Evolutionary conservation across 1,140 invertebrate genomes (phyloP), one percentile per base, ranked within the genome.

Genomic region (Sarcophaga peregrina): DNA sequence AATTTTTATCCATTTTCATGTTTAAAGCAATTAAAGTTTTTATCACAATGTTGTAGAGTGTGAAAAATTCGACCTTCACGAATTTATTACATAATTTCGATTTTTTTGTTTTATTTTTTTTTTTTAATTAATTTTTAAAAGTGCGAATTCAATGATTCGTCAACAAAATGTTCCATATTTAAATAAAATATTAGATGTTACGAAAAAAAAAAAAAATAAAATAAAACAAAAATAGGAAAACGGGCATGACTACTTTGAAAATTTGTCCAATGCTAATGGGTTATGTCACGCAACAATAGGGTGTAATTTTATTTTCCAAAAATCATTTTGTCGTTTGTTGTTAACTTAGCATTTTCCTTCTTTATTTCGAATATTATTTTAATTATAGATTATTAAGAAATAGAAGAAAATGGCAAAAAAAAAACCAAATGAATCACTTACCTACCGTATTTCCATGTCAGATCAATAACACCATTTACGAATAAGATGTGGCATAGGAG

Each of bases 231-330:
- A n/a, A n/a, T n/a, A n/a, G n/a, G n/a, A n/a, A n/a, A n/a, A n/a
- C n/a, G n/a, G n/a, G n/a, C n/a, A n/a, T n/a, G n/a, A n/a, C n/a
- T n/a, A n/a, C 11, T 15, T 13, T 58, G 13, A 5, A 68, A 20
- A 68, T 68, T 68, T 68, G 58, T 68, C 58, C 17, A 25, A 68
- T 25, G 10, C n/a, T 78, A 78, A 78, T 78, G 37, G 75, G 15
- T 20, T n/a, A 78, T 25, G 75, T 78, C 75, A 78, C 75, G 75
- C 75, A 78, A 78, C 50, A 50, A 78, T 78, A 10, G 75, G 75
- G 75, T 78, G 75, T 78, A 17, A 78, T 25, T 78, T 13, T 20
- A 11, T 52, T 11, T 17, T 78, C 47, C 17, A 37, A 45, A 74
- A 58, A 7, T 58, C n/a, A 37, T 37, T 13, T 58, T 13, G 54